Base-by-base conservation (phyloP, 2,888 invertebrate species). In the Athalia rosae region DNA sequence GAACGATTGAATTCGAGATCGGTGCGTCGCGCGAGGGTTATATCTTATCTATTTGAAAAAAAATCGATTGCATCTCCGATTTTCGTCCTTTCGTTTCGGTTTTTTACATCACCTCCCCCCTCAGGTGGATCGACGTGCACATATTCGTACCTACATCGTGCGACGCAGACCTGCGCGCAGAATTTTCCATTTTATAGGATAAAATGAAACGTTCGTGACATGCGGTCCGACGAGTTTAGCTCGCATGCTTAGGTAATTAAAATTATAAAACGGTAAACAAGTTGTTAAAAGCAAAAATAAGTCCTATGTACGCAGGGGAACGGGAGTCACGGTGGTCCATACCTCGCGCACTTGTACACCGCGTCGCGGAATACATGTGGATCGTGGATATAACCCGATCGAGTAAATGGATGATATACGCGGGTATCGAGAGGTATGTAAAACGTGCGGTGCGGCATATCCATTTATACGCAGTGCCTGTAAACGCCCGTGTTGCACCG, bases 181-280 rank as follows among this genome's bases (percentile, higher is more conserved):
- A 28, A 2, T 28, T 28, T 28, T 28, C 28, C 28, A 28, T 28
- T 28, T 28, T 28, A 28, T 7, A 53, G 11, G 1, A 47, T 4
- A 8, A 47, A 11, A 4, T 45, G 41, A 67, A 67, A 53, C 67
- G 8, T 74, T 74, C 58, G 71, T 61, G 53, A 74, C 74, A 61
- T 74, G 74, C 74, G 7, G 61, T 61, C 61, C 28, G 50, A 74
- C 74, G 74, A 74, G 74, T 74, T 15, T 13, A 15, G 13, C 58
- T 71, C 58, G 61, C 11, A 45, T 58, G 71, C 56, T 71, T 41
- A 59, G 74, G 74, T 74, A 62, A 74, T 74, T 74, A 74, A 61
- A 74, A 74, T 28, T 28, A 28, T 28, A 61, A 74, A 50, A 62
- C 62, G 15, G 74, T 74, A 74, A 74, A 74, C 74, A 74, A 74